Conservation (phyloP, 2,113 vertebrate species). For the Turnix velox region DNA sequence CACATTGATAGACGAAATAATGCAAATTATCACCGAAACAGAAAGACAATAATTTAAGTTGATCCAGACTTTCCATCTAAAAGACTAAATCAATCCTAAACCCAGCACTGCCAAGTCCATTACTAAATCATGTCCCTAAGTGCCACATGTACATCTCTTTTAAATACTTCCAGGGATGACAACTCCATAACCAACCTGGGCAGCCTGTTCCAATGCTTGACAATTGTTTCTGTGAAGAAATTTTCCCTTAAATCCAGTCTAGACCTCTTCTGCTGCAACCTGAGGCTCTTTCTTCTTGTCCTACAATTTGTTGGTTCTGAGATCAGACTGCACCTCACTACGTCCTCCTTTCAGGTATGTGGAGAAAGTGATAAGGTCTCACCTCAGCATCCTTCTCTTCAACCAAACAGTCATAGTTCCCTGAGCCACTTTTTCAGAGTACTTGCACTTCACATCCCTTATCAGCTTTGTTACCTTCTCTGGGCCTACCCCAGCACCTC, state of each 20-base stretch:
- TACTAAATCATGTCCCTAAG: background rate
- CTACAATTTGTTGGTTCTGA: too few relatives aligned
- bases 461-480: too few relatives aligned
- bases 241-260: background rate
- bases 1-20: background rate
- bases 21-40: background rate
- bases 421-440: too few relatives aligned
- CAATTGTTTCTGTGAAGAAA: background rate
- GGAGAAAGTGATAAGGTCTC: too few relatives aligned
- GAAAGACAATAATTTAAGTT: background rate
- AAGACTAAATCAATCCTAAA: background rate
- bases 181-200: background rate
- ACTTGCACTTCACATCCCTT: too few relatives aligned
- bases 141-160: fast-evolving
- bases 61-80: too few relatives aligned
- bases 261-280: background rate
- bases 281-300: background rate
- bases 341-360: background rate
- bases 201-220: background rate
- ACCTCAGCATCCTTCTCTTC: too few relatives aligned
- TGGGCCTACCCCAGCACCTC: too few relatives aligned
- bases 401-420: too few relatives aligned
- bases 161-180: background rate
- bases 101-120: background rate
- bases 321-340: fast-evolving